Conservation (phyloP, 1,140 invertebrate genomes). For the Ladona fulva region DNA sequence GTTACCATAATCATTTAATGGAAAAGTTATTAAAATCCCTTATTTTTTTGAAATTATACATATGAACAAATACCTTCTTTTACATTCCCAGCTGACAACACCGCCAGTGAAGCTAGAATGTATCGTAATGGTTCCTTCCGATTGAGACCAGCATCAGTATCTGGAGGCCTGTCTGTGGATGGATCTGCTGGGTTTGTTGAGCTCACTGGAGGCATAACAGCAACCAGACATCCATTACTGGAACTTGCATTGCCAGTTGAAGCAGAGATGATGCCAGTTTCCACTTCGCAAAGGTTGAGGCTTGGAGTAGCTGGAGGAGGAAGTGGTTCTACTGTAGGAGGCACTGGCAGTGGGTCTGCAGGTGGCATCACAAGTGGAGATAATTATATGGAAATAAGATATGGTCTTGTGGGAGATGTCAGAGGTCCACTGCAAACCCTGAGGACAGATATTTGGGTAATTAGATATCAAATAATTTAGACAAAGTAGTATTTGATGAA, state of each 20-base stretch:
- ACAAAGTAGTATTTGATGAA: too few relatives aligned
- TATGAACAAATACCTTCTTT: background rate
- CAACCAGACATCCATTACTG: slow-evolving; percentile 74
- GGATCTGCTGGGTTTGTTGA: background rate
- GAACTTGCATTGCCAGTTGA: slow-evolving; percentile 82
- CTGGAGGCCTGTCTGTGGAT: slow-evolving; percentile 56
- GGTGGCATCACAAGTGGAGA: slow-evolving; percentile 13
- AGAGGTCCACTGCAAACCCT: slow-evolving; percentile 71
- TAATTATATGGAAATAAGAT: slow-evolving; percentile 70
- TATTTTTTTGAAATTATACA: too few relatives aligned
- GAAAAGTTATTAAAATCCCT: too few relatives aligned
- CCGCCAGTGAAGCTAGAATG: slow-evolving; percentile 58
- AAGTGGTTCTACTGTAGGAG: background rate
- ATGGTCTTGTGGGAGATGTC: slow-evolving; percentile 71
- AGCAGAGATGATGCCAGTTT: slow-evolving; percentile 82
- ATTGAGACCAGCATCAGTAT: slow-evolving; percentile 29
- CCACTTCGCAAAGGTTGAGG: slow-evolving; percentile 66
- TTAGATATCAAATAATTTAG: too few relatives aligned
- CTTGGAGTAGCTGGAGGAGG: slow-evolving; percentile 41
- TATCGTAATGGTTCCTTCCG: slow-evolving; percentile 69
- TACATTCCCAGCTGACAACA: slow-evolving; percentile 23
- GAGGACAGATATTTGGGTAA: slow-evolving; percentile 43
- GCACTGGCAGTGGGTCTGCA: background rate
- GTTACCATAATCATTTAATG: too few relatives aligned
- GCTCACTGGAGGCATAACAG: slow-evolving; percentile 45